Conservation (phyloP, 2,113 vertebrate species). For the Daubentonia madagascariensis region DNA sequence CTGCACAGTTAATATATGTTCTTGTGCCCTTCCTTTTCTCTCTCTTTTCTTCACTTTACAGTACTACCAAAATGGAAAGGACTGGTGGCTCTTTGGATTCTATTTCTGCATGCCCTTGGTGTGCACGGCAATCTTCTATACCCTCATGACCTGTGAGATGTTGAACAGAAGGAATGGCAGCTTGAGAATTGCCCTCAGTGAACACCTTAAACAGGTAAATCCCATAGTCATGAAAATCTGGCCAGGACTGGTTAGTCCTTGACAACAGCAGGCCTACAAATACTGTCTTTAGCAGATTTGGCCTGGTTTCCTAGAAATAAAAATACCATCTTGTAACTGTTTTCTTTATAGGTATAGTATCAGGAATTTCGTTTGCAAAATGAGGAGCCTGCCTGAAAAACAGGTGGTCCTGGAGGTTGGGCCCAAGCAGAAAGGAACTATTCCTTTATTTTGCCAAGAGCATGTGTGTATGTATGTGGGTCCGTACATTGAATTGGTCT, state of each 20-base stretch:
- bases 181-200: slow-evolving; percentile 95
- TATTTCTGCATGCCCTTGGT: slow-evolving; percentile 95
- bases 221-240: neutral
- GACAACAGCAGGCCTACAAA: neutral
- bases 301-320: slow-evolving; percentile 1
- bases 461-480: neutral
- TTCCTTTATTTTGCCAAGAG: neutral
- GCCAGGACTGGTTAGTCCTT: neutral
- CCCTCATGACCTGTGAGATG: slow-evolving; percentile 98
- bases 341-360: neutral
- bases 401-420: neutral
- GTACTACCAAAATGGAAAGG: slow-evolving; percentile 92
- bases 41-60: slow-evolving; percentile 66
- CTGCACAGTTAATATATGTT: neutral
- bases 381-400: neutral
- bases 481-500: neutral
- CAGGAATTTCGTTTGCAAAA: slow-evolving; percentile 7
- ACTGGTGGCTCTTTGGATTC: slow-evolving; percentile 98
- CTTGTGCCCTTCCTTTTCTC: slow-evolving; percentile 13
- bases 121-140: slow-evolving; percentile 95
- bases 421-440: neutral
- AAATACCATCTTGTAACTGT: neutral
- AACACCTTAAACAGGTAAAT: slow-evolving; percentile 97
- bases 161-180: slow-evolving; percentile 95
- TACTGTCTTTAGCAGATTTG: neutral